Evolutionary conservation across 2,888 invertebrate species (phyloP), one percentile per base, ranked within the genome.

Genomic region (Leptinotarsa haldemani): DNA sequence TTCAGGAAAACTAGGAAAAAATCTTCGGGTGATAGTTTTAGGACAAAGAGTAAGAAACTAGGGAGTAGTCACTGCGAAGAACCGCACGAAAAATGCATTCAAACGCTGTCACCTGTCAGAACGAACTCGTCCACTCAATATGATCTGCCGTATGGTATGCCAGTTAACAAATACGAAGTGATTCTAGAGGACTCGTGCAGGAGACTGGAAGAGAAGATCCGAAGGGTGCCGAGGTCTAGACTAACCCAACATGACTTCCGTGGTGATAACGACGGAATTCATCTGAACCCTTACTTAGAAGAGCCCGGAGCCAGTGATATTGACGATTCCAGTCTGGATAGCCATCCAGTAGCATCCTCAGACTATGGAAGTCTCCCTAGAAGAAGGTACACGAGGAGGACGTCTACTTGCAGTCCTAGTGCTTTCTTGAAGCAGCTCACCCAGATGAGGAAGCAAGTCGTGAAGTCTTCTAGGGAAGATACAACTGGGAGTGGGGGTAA

Each of bases 341-440:
- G 73, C 30, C 69, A 80, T 64, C 80, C 76, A 16, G 85, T 85
- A 79, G 84, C 85, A 4, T 85, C 81, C 80, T 88, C 87, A 2
- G 88, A 87, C 79, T 88, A 88, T 75, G 87, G 87, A 0, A 88
- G 87, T 76, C 83, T 87, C 61, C 85, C 87, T 85, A 72, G 71
- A 67, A 66, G 65, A 66, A 71, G 66, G 66, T 68, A 72, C n/a
- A 52, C 63, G 20, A 72, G 66, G 18, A 81, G 83, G 63, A 81
- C 81, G 12, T 80, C 84, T 5, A 81, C 82, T 52, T 85, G 84
- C 65, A 88, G 85, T 80, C 92, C 92, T 1, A 91, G 90, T 70
- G 89, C 90, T 75, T 91, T 90, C 85, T 84, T 92, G 73, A 89
- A 89, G 79, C 90, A 91, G 83, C 87, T 92, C 76, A 89, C 91